These are phyloP conservation scores for Metopolophium dirhodum DNA, from an alignment of 1,140 invertebrate genomes.

Conservation along the genomic window DNA sequence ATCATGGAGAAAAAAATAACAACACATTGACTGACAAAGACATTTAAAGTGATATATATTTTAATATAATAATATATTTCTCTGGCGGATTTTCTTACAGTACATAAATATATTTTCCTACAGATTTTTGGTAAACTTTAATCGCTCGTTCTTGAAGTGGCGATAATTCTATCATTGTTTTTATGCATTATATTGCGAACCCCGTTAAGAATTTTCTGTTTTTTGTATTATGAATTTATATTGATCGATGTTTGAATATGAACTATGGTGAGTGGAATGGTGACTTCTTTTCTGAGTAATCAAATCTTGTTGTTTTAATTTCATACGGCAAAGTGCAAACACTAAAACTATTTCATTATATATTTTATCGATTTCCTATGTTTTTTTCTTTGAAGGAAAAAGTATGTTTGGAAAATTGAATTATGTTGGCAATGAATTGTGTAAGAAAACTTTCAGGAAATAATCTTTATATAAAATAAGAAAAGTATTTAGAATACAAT, in stretches of 20 bases:
- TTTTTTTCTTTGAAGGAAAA: not conserved
- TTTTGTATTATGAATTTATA: not conserved
- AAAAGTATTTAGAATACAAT: constrained; percentile 30
- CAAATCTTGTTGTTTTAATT: not conserved
- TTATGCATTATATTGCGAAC: not conserved
- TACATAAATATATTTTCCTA: not conserved
- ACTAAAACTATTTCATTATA: not conserved
- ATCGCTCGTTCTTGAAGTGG: not conserved
- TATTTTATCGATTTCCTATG: not conserved
- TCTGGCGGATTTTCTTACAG: not conserved
- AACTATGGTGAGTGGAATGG: not conserved
- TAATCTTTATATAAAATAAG: not conserved
- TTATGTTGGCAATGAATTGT: constrained; percentile 34
- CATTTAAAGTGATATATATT: not conserved
- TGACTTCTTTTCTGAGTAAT: not conserved
- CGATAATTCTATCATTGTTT: not conserved
- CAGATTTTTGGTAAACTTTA: not conserved
- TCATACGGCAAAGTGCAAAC: not conserved
- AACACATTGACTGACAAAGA: not conserved
- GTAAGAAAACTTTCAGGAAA: not conserved
- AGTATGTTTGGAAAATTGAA: constrained; percentile 25
- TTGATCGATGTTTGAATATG: not conserved
- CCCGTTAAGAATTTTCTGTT: not conserved
- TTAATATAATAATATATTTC: not conserved
- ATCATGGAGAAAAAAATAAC: not conserved